Percentiles rank a stretch among this genome's conserved stretches.
Conservation (phyloP, 2,113 vertebrate genomes). For the Apteryx owenii region DNA sequence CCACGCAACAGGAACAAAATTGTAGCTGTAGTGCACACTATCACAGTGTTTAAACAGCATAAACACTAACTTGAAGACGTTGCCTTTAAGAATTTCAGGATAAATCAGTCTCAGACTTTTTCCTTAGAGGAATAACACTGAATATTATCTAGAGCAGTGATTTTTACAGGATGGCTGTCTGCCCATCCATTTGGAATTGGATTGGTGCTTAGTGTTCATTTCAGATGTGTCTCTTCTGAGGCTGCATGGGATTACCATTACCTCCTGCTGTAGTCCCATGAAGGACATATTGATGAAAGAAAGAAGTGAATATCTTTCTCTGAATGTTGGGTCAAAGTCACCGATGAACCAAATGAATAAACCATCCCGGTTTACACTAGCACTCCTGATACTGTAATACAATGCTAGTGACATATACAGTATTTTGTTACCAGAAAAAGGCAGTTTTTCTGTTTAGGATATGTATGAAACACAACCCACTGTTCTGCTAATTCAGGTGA, state of each 20-base stretch:
- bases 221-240: not conserved
- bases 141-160: not conserved
- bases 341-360: not conserved
- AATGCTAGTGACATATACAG: not conserved
- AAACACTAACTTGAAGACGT: fast-evolving
- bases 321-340: not conserved
- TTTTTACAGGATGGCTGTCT: not conserved
- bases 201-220: not conserved
- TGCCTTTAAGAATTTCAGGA: not conserved
- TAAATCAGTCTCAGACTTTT: not conserved
- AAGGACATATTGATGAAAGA: not conserved
- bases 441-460: not conserved
- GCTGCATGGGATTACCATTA: not conserved
- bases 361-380: not conserved
- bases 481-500: not conserved
- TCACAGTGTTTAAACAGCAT: not conserved
- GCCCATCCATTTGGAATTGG: not conserved
- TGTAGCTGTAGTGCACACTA: not conserved
- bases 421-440: not conserved
- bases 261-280: not conserved
- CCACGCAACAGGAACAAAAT: not conserved
- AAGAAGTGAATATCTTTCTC: not conserved
- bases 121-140: not conserved
- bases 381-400: not conserved
- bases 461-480: not conserved